Percentiles rank a stretch among this genome's conserved stretches.
phyloP scores from a whole-genome alignment of 2,113 vertebrate genomes.

The Tringa solitaria region DNA sequence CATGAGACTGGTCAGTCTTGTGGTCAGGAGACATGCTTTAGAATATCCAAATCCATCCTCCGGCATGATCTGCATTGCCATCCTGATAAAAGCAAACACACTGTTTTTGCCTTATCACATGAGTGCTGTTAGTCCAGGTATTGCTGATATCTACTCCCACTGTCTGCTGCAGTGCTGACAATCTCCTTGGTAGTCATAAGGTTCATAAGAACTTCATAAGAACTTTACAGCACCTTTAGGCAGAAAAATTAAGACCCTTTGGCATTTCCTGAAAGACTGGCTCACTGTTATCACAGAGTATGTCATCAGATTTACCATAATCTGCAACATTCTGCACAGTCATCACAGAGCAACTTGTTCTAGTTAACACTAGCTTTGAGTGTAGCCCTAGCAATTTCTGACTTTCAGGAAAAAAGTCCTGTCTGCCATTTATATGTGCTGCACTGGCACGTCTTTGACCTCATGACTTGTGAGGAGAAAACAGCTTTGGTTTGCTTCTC shows the following conservation, averaged over 20 bases:
- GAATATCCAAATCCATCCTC: background rate
- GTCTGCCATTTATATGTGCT: background rate
- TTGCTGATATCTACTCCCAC: background rate
- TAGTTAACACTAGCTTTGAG: background rate
- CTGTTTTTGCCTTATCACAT: background rate
- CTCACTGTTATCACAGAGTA: background rate
- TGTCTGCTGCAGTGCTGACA: background rate
- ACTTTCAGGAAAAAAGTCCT: background rate
- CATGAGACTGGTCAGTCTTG: background rate
- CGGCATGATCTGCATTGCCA: background rate
- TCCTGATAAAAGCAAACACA: background rate
- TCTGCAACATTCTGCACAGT: background rate
- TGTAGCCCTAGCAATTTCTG: background rate
- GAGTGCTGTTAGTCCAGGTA: background rate
- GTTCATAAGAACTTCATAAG: background rate
- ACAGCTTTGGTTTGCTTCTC: background rate
- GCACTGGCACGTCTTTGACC: background rate
- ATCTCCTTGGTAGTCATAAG: background rate
- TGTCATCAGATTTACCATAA: background rate
- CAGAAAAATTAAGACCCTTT: conserved; percentile 31
- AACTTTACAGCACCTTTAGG: background rate
- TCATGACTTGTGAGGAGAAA: background rate
- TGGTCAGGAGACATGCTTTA: background rate
- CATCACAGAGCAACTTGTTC: background rate
- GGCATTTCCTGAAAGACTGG: conserved; percentile 36